Conservation (phyloP, 2,888 invertebrate genomes). For the Oconnorella tubifera region DNA sequence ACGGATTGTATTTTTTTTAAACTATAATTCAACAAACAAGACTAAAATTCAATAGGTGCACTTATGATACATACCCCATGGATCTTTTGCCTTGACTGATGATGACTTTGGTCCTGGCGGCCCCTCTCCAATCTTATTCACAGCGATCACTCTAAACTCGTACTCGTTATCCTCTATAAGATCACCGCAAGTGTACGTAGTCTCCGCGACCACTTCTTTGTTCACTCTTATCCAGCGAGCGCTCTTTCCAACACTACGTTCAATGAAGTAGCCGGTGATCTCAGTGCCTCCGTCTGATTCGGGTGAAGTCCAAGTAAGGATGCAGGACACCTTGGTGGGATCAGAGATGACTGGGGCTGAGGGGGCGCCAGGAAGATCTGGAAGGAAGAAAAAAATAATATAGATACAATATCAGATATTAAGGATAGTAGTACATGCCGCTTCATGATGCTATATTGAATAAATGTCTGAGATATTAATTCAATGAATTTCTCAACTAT, state of each 20-base stretch:
- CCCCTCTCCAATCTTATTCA: constrained; percentile 66
- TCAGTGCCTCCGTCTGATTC: constrained; percentile 40
- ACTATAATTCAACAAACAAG: no score
- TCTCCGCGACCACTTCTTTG: constrained; percentile 33
- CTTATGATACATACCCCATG: constrained; percentile 36
- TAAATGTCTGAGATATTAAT: neutral
- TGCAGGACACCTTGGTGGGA: constrained; percentile 37
- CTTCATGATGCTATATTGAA: neutral
- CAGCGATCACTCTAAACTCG: constrained; percentile 53
- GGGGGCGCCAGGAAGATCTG: constrained; percentile 39
- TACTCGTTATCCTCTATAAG: constrained; percentile 62
- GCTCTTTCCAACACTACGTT: constrained; percentile 28
- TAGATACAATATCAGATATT: no score
- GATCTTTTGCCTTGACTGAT: constrained; percentile 41
- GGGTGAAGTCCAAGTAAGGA: constrained; percentile 39
- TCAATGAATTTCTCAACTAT: neutral
- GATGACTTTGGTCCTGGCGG: constrained; percentile 26
- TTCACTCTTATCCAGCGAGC: constrained; percentile 41
- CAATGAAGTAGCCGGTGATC: constrained; percentile 39
- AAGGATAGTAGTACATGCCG: no score
- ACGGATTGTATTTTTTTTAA: no score
- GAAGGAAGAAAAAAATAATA: no score
- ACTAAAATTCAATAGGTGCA: no score
- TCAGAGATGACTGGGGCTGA: constrained; percentile 35
- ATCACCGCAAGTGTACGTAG: constrained; percentile 31